These are phyloP conservation scores for Mamestra brassicae DNA, from an alignment of 2,888 invertebrate species.

Conservation along the genomic window DNA sequence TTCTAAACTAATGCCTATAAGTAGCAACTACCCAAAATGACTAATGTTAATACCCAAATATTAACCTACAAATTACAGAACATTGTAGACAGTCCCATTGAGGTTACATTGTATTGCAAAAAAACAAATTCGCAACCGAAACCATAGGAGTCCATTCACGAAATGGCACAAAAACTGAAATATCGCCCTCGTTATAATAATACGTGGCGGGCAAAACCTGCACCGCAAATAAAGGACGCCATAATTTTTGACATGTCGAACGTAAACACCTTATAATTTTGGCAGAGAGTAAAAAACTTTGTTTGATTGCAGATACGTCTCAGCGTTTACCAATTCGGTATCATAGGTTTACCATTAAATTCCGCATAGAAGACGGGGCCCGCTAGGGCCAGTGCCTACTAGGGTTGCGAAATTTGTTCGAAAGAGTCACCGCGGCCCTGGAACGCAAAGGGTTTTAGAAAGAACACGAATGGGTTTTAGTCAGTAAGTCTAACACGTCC, in stretches of 20 bases:
- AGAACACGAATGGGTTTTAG: no score
- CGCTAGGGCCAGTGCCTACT: no score
- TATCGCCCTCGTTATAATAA: slow-evolving; percentile 80
- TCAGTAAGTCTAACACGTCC: no score
- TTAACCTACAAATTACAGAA: slow-evolving; percentile 73
- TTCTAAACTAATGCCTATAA: slow-evolving; percentile 36
- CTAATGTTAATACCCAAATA: slow-evolving; percentile 63
- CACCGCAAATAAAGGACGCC: slow-evolving; percentile 81
- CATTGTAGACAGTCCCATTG: slow-evolving; percentile 68
- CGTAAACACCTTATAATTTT: slow-evolving; percentile 84
- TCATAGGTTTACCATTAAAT: background rate
- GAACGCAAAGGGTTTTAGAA: no score
- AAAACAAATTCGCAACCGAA: slow-evolving; percentile 81
- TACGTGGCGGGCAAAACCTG: slow-evolving; percentile 77
- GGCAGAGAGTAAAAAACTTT: slow-evolving; percentile 70
- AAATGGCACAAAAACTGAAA: slow-evolving; percentile 83
- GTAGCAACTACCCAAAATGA: slow-evolving; percentile 56
- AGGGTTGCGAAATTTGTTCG: no score
- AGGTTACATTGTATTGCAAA: slow-evolving; percentile 69
- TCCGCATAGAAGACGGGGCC: no score
- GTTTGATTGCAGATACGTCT: slow-evolving; percentile 24
- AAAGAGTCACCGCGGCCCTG: no score
- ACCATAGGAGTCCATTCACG: slow-evolving; percentile 81
- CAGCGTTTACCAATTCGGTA: background rate
- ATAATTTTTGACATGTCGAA: slow-evolving; percentile 85